Evolutionary conservation across 2,113 vertebrate species (phyloP).

Genomic region (Ranitomeya imitator): DNA sequence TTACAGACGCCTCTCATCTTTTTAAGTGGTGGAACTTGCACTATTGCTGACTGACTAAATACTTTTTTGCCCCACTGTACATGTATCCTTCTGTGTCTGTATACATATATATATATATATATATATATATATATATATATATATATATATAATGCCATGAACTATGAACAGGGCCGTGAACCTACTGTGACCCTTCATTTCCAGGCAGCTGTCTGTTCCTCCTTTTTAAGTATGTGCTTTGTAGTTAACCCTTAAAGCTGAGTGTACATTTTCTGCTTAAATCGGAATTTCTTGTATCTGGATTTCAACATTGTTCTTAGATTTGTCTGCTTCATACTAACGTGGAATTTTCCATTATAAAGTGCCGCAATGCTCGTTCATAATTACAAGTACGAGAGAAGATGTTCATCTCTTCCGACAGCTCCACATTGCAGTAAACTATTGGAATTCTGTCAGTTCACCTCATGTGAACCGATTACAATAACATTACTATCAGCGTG

Average conservation of each 20-base stretch:
- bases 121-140: no score
- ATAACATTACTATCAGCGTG: not conserved
- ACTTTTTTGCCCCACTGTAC: no score
- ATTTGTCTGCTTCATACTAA: not conserved
- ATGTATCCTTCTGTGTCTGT: no score
- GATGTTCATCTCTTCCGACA: conserved; percentile 33
- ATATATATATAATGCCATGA: not conserved
- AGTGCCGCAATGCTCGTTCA: not conserved
- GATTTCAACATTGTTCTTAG: not conserved
- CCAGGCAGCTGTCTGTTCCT: not conserved
- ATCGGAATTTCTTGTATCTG: not conserved
- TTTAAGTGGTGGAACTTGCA: no score
- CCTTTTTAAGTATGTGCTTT: not conserved
- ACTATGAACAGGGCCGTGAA: not conserved
- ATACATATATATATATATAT: no score
- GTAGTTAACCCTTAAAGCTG: not conserved
- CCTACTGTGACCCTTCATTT: not conserved
- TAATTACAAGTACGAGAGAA: conserved; percentile 24
- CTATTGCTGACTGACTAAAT: no score
- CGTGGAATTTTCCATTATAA: not conserved
- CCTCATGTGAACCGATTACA: conserved; percentile 32
- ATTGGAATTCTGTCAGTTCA: conserved; percentile 4
- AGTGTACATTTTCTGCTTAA: not conserved
- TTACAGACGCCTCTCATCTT: no score
- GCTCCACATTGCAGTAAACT: conserved; percentile 5